Percentiles rank a stretch among this genome's conserved stretches.
These are phyloP conservation scores for Leucania comma DNA, from an alignment of 2,888 invertebrate genomes.

Conservation along the genomic window DNA sequence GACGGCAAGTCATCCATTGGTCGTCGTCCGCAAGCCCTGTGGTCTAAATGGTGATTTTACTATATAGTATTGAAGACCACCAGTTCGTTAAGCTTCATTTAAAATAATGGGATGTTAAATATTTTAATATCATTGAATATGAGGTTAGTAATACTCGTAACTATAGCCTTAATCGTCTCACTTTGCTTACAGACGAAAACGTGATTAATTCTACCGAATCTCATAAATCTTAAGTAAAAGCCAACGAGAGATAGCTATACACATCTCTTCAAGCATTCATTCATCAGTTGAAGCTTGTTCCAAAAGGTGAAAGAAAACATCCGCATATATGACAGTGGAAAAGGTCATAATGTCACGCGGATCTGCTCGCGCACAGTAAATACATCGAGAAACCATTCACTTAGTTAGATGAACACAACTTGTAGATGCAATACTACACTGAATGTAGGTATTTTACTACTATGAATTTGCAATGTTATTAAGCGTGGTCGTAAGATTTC, in stretches of 20 bases:
- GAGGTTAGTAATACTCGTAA: too few relatives aligned
- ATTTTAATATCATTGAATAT: too few relatives aligned
- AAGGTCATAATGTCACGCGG: slow-evolving; percentile 42
- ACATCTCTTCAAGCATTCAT: slow-evolving; percentile 3
- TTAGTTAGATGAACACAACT: background rate
- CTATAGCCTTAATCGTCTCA: background rate
- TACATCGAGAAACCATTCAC: slow-evolving; percentile 26
- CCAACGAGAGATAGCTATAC: background rate
- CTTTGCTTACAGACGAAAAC: background rate
- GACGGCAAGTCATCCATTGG: too few relatives aligned
- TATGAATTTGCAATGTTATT: background rate
- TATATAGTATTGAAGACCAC: background rate
- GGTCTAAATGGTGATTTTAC: too few relatives aligned
- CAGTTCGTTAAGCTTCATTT: background rate
- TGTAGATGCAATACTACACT: background rate
- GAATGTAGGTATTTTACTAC: background rate
- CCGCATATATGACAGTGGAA: background rate
- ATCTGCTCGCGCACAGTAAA: slow-evolving; percentile 9
- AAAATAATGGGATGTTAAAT: background rate
- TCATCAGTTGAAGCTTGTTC: slow-evolving; percentile 3
- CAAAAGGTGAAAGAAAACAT: slow-evolving; percentile 9
- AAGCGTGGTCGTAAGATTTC: background rate
- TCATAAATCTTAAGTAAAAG: background rate
- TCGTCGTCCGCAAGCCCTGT: too few relatives aligned
- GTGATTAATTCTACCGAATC: background rate